Base-by-base conservation (phyloP, 2,888 invertebrate species). In the Cephonodes hylas region DNA sequence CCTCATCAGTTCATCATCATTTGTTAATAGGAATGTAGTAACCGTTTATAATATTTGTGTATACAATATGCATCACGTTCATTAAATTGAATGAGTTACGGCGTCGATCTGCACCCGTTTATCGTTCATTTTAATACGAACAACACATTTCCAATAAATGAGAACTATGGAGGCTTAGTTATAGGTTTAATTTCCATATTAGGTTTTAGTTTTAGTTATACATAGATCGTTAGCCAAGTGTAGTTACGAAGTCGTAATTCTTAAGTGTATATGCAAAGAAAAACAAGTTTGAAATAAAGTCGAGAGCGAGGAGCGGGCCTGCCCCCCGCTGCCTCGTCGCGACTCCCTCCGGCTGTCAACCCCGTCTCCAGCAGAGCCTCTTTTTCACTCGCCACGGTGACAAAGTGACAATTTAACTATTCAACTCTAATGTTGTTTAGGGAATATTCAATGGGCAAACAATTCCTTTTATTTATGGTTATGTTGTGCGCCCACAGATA, bases 401-500 rank as follows among this genome's bases (percentile, higher is more conserved):
- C 89, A 88, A 87, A 89, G 85, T 89, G 89, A 87, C 89, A 89
- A 89, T 90, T 86, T 85, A 81, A 80, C 85, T 84, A 89, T 91
- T 89, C 87, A 83, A 75, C 83, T 81, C 88, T 90, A 90, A 91
- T 91, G 89, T 86, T 89, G 86, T 89, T 89, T 89, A 85, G 84
- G 75, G 81, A 84, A 86, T 84, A 84, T 87, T 88, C 85, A 85
- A 88, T 81, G 73, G 79, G 69, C 77, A 72, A 82, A 88, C 88
- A 89, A 88, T 85, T 78, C 77, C 71, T 75, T 77, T 91, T 86
- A 90, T 91, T 90, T 91, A 91, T 88, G 86, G 76, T 69, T 76
- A 62, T 83, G 83, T 87, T 87, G 83, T 83, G 82, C 76, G 83
- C 83, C 79, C 81, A 87, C 88, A 88, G 72, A 61, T 62, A 76